Percentiles rank a stretch among this genome's conserved stretches.
These are phyloP conservation scores for Saimiri boliviensis DNA, from an alignment of 2,113 vertebrate species.

Conservation along the genomic window DNA sequence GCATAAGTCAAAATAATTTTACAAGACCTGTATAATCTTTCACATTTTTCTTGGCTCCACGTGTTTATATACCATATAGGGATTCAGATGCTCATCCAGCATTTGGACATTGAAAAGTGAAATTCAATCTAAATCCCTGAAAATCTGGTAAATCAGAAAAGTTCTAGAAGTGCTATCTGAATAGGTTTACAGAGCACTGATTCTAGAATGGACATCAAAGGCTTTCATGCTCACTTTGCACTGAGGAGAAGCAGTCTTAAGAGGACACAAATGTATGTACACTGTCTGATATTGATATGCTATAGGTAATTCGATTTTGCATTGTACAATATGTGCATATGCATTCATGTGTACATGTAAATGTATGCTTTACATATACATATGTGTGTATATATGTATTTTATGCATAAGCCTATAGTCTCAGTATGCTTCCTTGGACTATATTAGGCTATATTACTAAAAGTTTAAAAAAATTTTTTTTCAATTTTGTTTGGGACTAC, in stretches of 20 bases:
- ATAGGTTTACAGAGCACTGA: neutral
- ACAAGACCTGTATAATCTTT: rapidly evolving
- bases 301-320: neutral
- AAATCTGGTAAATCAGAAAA: neutral
- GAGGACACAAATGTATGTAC: neutral
- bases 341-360: neutral
- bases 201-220: neutral
- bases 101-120: neutral
- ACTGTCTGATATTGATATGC: neutral
- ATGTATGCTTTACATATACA: neutral
- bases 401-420: neutral
- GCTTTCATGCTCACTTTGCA: neutral
- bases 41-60: neutral
- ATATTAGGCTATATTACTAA: neutral
- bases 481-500: neutral
- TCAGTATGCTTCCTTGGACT: neutral
- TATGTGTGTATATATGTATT: neutral
- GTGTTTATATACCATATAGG: neutral
- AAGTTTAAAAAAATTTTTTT: neutral
- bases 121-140: neutral
- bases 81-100: neutral
- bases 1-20: neutral
- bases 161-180: neutral
- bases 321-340: neutral
- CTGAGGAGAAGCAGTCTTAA: neutral